Evolutionary conservation across 1,140 invertebrate genomes (phyloP), one percentile per base, ranked within the genome.

Genomic region (Theocolax elegans): DNA sequence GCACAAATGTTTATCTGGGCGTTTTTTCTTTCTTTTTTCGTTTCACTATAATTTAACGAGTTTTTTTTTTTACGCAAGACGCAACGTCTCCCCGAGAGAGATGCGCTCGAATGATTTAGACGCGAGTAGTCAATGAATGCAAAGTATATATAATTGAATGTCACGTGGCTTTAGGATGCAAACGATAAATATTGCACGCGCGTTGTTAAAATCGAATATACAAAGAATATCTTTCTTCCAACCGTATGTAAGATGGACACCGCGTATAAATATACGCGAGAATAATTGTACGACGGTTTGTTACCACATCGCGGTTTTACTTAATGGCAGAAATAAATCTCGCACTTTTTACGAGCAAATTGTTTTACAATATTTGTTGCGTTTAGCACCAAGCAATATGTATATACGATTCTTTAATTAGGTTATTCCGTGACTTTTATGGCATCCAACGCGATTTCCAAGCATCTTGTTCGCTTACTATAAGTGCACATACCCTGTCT

Each of bases 1-100:
- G 63, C 38, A 66, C 35, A 9, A n/a, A 29, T 66, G 35, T 12
- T 53, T 53, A 53, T 64, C 48, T 35, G 31, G 31, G 23, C 19
- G 23, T 53, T 64, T 51, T 51, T 51, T 13, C 21, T 23, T 19
- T 21, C 7, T 7, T 17, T 21, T 1, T 6, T 51, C 48, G 48
- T 25, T 49, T 25, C n/a, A n/a, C n/a, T n/a, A n/a, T n/a, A n/a
- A n/a, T n/a, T n/a, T n/a, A n/a, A 35, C 4, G 10, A 35, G 3
- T 15, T 44, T 44, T 44, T 44, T 44, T 35, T 65, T 65, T 65
- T 65, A 12, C 63, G 49, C 49, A 54, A 65, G 21, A 42, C 17
- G 46, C 46, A 48, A 48, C 19, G 8, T 12, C 46, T 17, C 46
- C 9, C 3, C 29, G 29, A 44, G 27, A 21, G 29, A 17, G 23